Evolutionary conservation across 1,140 invertebrate species (phyloP), one percentile per base, ranked within the genome.

Genomic region (Pseudomyrmex sp.): DNA sequence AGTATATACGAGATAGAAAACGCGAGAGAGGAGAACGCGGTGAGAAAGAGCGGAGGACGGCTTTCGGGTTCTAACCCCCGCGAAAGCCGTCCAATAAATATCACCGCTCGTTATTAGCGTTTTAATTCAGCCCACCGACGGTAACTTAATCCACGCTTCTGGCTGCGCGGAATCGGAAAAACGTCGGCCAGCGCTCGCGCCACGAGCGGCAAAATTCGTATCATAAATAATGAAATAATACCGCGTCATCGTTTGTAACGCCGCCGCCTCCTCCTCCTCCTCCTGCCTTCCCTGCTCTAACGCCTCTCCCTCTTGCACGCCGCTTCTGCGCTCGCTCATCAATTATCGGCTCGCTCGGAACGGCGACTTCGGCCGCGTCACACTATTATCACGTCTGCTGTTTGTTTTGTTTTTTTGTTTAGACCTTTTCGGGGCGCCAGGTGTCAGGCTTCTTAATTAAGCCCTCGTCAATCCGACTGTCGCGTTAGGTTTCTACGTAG

Each of bases 61-160:
- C 84, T 80, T 84, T 84, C 82, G 58, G 35, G 63, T 62, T 89
- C 72, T 85, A 89, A 89, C 82, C 83, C 72, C 85, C 75, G 85
- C 73, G 48, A 92, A 92, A 92, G 89, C 91, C 91, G 84, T 80
- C 90, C 92, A 93, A 93, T 93, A 93, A 93, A 93, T 93, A 93
- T 93, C 91, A 88, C 61, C 87, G 88, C 89, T 92, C 91, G 92
- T 93, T 93, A 93, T 93, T 93, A 93, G 92, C 90, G 92, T 93
- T 93, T 93, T 93, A 92, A 93, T 93, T 93, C 92, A 91, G 85
- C 87, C 79, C 63, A 79, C 84, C 88, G 84, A 82, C 82, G 88
- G 90, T 92, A 93, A 93, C 90, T 93, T 93, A 93, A 93, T 93
- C 90, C 92, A 58, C 74, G 62, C 54, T 70, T 58, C 76, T 80